Base-by-base conservation (phyloP, 2,113 vertebrate species). In the Vicugna pacos region DNA sequence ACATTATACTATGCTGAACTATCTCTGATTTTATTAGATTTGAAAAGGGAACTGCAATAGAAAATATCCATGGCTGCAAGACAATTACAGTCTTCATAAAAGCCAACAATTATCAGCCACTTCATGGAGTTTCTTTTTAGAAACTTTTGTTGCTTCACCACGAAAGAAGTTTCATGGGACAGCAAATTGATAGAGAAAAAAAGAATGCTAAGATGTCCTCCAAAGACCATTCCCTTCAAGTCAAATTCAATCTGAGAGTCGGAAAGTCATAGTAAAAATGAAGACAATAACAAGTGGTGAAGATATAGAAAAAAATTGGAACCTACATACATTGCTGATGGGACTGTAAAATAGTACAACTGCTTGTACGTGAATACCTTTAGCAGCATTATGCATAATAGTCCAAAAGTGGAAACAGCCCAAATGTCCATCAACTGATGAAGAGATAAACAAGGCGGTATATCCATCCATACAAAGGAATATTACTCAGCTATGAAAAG, bases 151-250 rank as follows among this genome's bases (percentile, higher is more conserved):
- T 70, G 15, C 52, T 64, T 32, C 9, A 90, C 89, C 82, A 90
- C 50, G 64, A 38, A 13, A 83, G 42, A 19, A 28, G 12, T 35
- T 42, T 64, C 58, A 60, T 58, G 38, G 24, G 82, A 70, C 91
- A 76, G 35, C 19, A 92, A 95, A 70, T 84, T 70, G 64, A 35
- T 65, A 70, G 88, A 65, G 70, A 54, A 95, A 90, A 92, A 92
- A 91, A 14, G 52, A 93, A 83, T 22, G 17, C 70, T 60, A 81
- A n/a, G 48, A n/a, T 86, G 38, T 76, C 64, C 70, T 97, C 70
- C 52, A 46, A 93, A 89, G 73, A 58, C 35, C 16, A 38, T 84
- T 79, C 69, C 42, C 62, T 79, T 94, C 35, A 75, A 84, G 64
- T 52, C 28, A 94, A 70, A 85, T 89, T 91, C 48, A 77, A 8